Conservation (phyloP, 2,113 vertebrate genomes). For the Piliocolobus tephrosceles region DNA sequence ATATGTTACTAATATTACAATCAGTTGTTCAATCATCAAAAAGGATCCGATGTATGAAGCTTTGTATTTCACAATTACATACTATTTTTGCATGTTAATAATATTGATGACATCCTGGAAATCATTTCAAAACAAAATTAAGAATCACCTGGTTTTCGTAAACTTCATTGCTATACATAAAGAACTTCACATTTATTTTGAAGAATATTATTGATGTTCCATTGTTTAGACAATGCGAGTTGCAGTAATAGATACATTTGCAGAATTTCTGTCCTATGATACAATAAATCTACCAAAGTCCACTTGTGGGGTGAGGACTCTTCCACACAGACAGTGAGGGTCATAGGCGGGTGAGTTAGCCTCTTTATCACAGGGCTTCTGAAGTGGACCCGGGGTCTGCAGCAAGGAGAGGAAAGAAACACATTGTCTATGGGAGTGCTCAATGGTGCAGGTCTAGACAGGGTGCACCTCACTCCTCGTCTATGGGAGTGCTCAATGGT, state of each 20-base stretch:
- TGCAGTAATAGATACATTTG: background rate
- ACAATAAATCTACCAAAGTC: background rate
- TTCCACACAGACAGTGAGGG: background rate
- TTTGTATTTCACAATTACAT: background rate
- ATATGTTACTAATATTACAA: too few relatives aligned
- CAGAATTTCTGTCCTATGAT: background rate
- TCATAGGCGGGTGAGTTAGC: accelerated
- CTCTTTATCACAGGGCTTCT: background rate
- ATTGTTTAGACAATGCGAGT: background rate
- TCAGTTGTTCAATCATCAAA: background rate
- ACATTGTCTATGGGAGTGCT: background rate
- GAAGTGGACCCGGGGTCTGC: background rate
- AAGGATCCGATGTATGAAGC: background rate
- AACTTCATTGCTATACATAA: background rate
- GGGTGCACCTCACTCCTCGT: background rate
- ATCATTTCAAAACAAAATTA: constrained; percentile 14
- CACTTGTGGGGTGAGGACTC: too few relatives aligned
- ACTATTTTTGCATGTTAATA: background rate
- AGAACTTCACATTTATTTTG: background rate
- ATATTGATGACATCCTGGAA: background rate
- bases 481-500: background rate
- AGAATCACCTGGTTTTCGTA: constrained; percentile 10
- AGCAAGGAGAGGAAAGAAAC: background rate
- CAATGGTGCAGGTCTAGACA: background rate
- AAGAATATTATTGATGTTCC: background rate